Conservation (phyloP, 2,888 invertebrate genomes). For the Drepanosiphum platanoidis region DNA sequence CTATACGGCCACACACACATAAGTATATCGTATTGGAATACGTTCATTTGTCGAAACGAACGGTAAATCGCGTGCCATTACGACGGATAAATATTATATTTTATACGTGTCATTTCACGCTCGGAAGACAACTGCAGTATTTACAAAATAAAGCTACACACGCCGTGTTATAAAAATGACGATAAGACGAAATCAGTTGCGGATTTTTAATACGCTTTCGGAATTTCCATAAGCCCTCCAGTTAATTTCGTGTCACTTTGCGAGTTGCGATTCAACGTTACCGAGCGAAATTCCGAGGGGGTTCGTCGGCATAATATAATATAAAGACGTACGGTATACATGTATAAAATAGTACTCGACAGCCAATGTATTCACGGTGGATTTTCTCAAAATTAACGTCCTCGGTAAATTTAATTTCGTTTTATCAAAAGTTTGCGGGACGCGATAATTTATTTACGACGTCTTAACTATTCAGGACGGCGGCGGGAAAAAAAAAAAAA, state of each 20-base stretch:
- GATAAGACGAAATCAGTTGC: not conserved
- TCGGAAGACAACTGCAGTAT: too few relatives aligned
- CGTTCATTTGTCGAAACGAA: not conserved
- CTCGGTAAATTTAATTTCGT: slow-evolving; percentile 14
- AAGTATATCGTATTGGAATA: not conserved
- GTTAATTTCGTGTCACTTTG: not conserved
- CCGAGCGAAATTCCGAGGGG: not conserved
- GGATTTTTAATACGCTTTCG: not conserved
- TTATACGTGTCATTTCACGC: too few relatives aligned
- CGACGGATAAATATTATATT: not conserved
- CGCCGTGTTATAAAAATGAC: not conserved
- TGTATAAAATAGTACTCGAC: not conserved
- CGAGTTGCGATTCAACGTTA: not conserved
- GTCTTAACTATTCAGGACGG: not conserved
- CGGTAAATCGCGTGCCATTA: not conserved
- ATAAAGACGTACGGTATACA: not conserved
- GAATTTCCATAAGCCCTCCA: not conserved
- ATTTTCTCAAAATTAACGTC: not conserved
- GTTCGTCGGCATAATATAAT: not conserved
- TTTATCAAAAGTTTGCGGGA: slow-evolving; percentile 7
- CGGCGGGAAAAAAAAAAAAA: not conserved
- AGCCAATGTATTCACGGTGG: not conserved
- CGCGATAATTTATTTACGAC: slow-evolving; percentile 13
- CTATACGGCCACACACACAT: not conserved
- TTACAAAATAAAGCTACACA: too few relatives aligned